Conservation (phyloP, 2,797 vertebrate species). For the Diceros bicornis region DNA sequence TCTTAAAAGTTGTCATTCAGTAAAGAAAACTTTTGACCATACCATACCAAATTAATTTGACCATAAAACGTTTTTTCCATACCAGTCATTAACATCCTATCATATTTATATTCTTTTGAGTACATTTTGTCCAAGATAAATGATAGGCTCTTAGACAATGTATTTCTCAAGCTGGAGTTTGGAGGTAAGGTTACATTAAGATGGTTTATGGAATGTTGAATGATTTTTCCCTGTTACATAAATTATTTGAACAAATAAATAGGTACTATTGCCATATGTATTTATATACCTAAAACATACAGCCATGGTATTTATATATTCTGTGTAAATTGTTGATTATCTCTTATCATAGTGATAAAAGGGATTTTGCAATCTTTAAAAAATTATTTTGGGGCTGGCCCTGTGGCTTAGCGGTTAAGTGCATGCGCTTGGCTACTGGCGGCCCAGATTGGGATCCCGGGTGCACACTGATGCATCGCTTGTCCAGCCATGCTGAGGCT, state of each 20-base stretch:
- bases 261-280: not conserved
- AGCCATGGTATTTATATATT: not conserved
- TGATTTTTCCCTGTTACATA: not conserved
- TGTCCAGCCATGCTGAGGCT: too few relatives aligned
- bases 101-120: not conserved
- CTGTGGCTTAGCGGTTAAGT: too few relatives aligned
- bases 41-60: not conserved
- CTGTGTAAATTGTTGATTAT: not conserved
- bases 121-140: not conserved
- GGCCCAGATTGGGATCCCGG: too few relatives aligned
- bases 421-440: too few relatives aligned
- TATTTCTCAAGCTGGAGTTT: not conserved
- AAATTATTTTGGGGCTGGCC: not conserved
- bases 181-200: not conserved
- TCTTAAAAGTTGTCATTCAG: not conserved
- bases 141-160: not conserved
- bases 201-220: not conserved
- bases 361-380: not conserved
- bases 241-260: conserved; percentile 14
- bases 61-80: not conserved
- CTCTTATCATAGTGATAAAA: not conserved
- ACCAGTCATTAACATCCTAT: not conserved
- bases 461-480: too few relatives aligned
- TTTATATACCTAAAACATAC: not conserved
- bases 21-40: not conserved